Conservation (phyloP, 2,888 invertebrate genomes). For the Dermolepida albohirtum region DNA sequence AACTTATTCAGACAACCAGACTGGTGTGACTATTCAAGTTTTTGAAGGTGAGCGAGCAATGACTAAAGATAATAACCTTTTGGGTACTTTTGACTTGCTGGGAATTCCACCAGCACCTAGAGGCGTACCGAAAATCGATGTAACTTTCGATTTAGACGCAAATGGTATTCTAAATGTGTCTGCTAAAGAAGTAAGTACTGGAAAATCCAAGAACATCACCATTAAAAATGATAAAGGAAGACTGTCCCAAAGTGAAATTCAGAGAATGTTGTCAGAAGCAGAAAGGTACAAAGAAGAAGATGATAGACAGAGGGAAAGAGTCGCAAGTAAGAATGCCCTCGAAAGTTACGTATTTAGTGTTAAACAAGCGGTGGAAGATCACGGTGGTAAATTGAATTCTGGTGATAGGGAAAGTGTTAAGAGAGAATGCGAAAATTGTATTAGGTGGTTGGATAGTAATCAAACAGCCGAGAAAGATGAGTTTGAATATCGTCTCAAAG, state of each 20-base stretch:
- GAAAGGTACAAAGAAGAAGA: conserved; percentile 80
- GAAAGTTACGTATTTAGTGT: conserved; percentile 78
- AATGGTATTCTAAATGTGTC: conserved; percentile 76
- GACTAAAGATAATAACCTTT: conserved; percentile 70
- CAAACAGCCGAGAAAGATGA: conserved; percentile 74
- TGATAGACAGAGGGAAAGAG: conserved; percentile 75
- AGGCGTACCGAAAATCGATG: conserved; percentile 68
- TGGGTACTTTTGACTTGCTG: conserved; percentile 65
- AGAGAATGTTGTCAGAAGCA: conserved; percentile 82
- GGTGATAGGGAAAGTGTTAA: conserved; percentile 64
- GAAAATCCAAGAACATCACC: conserved; percentile 79
- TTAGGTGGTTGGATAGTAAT: conserved; percentile 80
- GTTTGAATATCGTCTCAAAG: conserved; percentile 72
- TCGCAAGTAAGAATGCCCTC: conserved; percentile 78
- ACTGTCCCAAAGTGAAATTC: conserved; percentile 84
- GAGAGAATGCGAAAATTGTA: conserved; percentile 70
- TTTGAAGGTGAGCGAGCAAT: conserved; percentile 72
- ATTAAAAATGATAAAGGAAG: conserved; percentile 88
- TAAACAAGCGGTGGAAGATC: conserved; percentile 77
- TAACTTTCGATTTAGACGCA: conserved; percentile 80
- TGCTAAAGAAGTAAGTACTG: conserved; percentile 68
- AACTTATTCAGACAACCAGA: conserved; percentile 85
- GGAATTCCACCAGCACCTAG: conserved; percentile 70
- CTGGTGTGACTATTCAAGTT: conserved; percentile 79
- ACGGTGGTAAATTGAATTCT: conserved; percentile 72